Conservation (phyloP, 2,888 invertebrate genomes). For the Euzetes globulus region DNA sequence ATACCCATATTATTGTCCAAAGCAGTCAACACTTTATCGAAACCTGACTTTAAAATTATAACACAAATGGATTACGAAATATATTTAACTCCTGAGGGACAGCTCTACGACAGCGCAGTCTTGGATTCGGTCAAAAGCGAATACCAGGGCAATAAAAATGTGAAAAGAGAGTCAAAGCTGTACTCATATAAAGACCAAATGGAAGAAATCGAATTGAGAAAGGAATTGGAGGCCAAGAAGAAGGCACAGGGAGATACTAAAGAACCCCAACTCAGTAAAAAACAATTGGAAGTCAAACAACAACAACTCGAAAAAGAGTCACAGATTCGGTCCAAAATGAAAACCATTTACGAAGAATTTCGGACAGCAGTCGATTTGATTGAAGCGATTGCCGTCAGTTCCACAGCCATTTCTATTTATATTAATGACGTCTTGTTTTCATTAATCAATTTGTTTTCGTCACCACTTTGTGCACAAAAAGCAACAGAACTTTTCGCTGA, state of each 20-base stretch:
- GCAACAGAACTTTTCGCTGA: constrained; percentile 55
- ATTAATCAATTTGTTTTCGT: constrained; percentile 60
- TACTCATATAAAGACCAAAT: constrained; percentile 95
- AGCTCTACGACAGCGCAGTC: constrained; percentile 79
- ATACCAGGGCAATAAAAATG: constrained; percentile 54
- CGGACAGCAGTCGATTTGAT: constrained; percentile 46
- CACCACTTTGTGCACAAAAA: constrained; percentile 67
- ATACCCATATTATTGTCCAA: constrained; percentile 59
- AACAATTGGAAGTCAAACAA: constrained; percentile 85
- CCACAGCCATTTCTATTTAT: constrained; percentile 52
- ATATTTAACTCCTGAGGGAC: constrained; percentile 75
- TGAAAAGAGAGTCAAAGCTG: constrained; percentile 90
- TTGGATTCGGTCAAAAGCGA: constrained; percentile 55
- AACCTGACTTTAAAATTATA: constrained; percentile 57
- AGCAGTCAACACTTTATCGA: constrained; percentile 55
- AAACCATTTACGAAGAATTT: constrained; percentile 51
- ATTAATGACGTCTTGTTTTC: constrained; percentile 56
- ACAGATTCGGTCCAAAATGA: constrained; percentile 62
- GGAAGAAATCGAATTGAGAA: constrained; percentile 83
- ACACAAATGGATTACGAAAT: constrained; percentile 72
- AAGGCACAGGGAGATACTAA: constrained; percentile 51
- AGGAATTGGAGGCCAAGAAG: constrained; percentile 83
- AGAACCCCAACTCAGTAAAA: constrained; percentile 62
- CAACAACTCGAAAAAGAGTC: constrained; percentile 77
- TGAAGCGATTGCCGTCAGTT: constrained; percentile 48